Evolutionary conservation across 2,888 invertebrate genomes (phyloP).

Genomic region (Apamea sordens): DNA sequence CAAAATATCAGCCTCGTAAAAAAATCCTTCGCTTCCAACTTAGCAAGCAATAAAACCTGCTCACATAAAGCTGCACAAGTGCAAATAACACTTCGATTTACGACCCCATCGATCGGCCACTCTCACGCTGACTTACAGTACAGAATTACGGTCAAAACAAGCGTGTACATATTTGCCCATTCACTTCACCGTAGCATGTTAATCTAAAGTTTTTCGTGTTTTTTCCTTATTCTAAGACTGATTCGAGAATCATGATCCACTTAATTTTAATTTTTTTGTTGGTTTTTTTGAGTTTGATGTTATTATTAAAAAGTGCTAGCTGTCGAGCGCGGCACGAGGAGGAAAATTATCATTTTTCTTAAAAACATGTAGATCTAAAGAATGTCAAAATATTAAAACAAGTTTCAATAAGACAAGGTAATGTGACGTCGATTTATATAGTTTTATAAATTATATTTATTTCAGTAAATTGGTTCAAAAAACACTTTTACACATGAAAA

Average conservation of each 20-base stretch:
- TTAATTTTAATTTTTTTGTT: conserved; percentile 15
- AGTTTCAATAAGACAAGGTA: background rate
- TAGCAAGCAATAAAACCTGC: conserved; percentile 27
- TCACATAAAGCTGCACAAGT: conserved; percentile 34
- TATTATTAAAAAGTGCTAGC: background rate
- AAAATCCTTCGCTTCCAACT: background rate
- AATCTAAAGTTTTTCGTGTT: conserved; percentile 32
- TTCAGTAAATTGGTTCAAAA: background rate
- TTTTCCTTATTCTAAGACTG: conserved; percentile 36
- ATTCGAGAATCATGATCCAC: conserved; percentile 23
- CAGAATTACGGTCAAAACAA: conserved; percentile 26
- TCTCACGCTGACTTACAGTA: conserved; percentile 11
- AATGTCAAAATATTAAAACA: background rate
- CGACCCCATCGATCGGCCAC: conserved; percentile 24
- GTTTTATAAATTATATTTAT: background rate
- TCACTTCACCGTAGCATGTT: conserved; percentile 12
- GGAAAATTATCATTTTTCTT: background rate
- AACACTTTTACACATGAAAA: background rate
- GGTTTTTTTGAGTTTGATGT: too few species aligned
- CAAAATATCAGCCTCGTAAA: background rate
- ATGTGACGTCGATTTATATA: background rate
- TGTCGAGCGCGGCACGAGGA: background rate
- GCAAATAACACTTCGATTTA: conserved; percentile 34
- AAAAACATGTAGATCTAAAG: background rate
- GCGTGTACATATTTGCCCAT: conserved; percentile 15